Evolutionary conservation across 1,140 invertebrate genomes (phyloP).

Genomic region (Cyclargus thomasi): DNA sequence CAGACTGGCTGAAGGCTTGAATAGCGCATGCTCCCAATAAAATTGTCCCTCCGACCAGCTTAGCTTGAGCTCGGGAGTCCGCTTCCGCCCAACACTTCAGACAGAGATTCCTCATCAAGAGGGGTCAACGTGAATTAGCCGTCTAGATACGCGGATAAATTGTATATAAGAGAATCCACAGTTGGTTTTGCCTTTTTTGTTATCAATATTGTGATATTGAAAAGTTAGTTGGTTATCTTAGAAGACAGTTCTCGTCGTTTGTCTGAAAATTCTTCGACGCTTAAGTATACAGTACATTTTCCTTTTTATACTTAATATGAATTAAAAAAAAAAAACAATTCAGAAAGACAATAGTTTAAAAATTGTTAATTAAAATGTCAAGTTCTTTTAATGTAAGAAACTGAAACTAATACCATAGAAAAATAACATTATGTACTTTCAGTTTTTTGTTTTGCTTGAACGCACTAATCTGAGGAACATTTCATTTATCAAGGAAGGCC

Average conservation of each 20-base stretch:
- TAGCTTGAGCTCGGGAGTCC: conserved; percentile 4
- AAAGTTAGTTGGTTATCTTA: conserved; percentile 2
- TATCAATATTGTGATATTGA: conserved; percentile 17
- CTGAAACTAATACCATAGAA: too few relatives aligned
- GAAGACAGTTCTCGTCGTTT: background rate
- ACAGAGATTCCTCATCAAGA: conserved; percentile 25
- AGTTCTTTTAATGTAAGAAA: too few relatives aligned
- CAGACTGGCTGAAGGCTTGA: conserved; percentile 36
- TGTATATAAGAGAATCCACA: conserved; percentile 46
- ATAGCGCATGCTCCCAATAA: conserved; percentile 47
- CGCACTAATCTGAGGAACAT: too few relatives aligned
- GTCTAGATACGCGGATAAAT: conserved; percentile 27
- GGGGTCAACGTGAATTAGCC: conserved; percentile 32
- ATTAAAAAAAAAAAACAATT: too few relatives aligned
- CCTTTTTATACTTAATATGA: too few relatives aligned
- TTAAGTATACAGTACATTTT: too few relatives aligned
- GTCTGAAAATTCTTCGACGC: too few relatives aligned
- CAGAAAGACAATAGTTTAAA: too few relatives aligned
- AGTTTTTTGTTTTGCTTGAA: too few relatives aligned
- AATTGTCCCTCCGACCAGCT: conserved; percentile 28
- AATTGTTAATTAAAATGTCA: too few relatives aligned
- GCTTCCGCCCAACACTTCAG: conserved; percentile 8
- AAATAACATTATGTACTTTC: too few relatives aligned
- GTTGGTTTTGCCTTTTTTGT: conserved; percentile 46
- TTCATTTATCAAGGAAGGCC: too few relatives aligned